These are phyloP conservation scores for Meandrusa payeni DNA, from an alignment of 2,888 invertebrate species.

Conservation along the genomic window DNA sequence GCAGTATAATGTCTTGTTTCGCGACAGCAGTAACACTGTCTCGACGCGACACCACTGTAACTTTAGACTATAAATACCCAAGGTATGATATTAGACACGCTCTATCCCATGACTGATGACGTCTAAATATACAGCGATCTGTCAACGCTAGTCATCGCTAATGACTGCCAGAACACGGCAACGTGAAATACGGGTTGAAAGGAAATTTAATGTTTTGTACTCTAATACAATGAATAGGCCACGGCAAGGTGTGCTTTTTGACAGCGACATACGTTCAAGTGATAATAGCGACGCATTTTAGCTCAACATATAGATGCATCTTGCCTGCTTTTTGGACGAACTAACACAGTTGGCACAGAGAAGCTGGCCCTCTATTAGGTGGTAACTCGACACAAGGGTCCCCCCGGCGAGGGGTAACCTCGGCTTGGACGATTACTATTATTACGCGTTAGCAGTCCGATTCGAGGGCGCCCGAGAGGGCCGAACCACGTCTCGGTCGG, in stretches of 20 bases:
- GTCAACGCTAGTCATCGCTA: conserved; percentile 35
- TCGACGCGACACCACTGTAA: conserved; percentile 8
- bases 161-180: conserved; percentile 28
- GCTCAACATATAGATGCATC: no score
- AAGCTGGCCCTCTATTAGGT: no score
- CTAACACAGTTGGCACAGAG: no score
- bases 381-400: no score
- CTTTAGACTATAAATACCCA: conserved; percentile 23
- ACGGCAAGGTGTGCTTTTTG: conserved; percentile 1
- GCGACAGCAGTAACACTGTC: background rate
- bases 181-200: conserved; percentile 18
- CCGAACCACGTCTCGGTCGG: no score
- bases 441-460: no score
- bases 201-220: conserved; percentile 9
- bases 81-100: conserved; percentile 22
- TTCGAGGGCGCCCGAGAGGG: no score
- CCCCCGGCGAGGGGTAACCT: no score
- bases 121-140: conserved; percentile 39
- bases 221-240: conserved; percentile 2
- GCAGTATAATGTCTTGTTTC: background rate
- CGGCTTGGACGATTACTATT: no score
- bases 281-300: no score
- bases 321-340: no score
- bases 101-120: conserved; percentile 33
- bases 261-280: no score